Evolutionary conservation across 2,113 vertebrate genomes (phyloP).

Genomic region (Stigmatopora argus): DNA sequence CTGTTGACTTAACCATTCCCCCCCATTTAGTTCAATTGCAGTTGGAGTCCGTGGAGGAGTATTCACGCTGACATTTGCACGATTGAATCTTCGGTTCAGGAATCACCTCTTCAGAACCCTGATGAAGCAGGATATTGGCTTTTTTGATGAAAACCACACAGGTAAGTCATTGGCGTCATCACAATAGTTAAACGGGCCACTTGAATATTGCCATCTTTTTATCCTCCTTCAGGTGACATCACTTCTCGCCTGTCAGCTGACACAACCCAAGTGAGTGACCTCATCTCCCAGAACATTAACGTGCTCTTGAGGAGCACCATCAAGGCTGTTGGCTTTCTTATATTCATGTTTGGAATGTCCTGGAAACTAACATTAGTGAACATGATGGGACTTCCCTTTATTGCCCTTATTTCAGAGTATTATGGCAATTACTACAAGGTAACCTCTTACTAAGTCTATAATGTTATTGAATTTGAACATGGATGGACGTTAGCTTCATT

Average conservation of each 20-base stretch:
- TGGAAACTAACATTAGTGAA: constrained; percentile 90
- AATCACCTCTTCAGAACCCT: constrained; percentile 87
- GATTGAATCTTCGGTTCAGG: constrained; percentile 87
- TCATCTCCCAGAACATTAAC: constrained; percentile 93
- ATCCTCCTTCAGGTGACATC: constrained; percentile 79
- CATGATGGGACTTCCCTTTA: constrained; percentile 92
- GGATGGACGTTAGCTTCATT: neutral
- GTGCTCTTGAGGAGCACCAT: constrained; percentile 85
- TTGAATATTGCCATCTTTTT: neutral
- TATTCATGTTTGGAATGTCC: constrained; percentile 91
- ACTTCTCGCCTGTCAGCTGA: constrained; percentile 92
- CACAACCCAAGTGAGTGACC: constrained; percentile 92
- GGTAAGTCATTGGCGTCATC: constrained; percentile 61
- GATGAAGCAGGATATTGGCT: constrained; percentile 87
- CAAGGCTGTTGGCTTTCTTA: constrained; percentile 78
- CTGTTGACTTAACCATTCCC: constrained; percentile 52
- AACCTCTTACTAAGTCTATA: constrained; percentile 5
- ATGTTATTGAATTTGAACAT: neutral
- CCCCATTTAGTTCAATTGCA: constrained; percentile 81
- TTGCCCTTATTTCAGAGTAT: constrained; percentile 80
- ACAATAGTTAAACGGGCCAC: no score
- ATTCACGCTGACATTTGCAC: constrained; percentile 85
- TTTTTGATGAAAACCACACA: constrained; percentile 94
- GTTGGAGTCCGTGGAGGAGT: constrained; percentile 87
- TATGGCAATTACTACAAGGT: constrained; percentile 96